These are phyloP conservation scores for Thereva unica DNA, from an alignment of 2,888 invertebrate species.

Conservation along the genomic window DNA sequence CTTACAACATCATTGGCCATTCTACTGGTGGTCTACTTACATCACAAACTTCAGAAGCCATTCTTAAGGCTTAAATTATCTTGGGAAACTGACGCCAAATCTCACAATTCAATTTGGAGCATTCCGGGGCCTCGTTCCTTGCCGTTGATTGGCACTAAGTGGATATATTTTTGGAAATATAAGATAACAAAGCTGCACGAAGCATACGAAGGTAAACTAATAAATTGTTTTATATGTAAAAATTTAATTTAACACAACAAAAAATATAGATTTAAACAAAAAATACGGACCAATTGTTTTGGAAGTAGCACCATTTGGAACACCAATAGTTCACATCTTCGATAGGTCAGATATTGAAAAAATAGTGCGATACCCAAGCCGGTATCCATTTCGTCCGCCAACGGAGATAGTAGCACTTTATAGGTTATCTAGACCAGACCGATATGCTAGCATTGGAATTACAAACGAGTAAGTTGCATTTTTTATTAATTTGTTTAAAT, in stretches of 20 bases:
- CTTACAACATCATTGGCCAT: no score
- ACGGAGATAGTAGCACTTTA: constrained; percentile 80
- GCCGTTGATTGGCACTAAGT: constrained; percentile 78
- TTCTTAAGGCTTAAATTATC: no score
- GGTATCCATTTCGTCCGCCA: constrained; percentile 78
- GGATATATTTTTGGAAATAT: constrained; percentile 75
- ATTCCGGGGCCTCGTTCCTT: constrained; percentile 76
- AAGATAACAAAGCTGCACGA: constrained; percentile 76
- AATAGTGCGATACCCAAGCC: constrained; percentile 72
- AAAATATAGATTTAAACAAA: constrained; percentile 65
- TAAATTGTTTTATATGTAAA: not conserved
- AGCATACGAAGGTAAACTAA: constrained; percentile 71
- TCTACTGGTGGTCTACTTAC: no score
- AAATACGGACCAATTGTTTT: constrained; percentile 77
- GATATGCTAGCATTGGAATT: constrained; percentile 80
- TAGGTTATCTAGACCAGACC: constrained; percentile 72
- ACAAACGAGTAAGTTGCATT: constrained; percentile 75
- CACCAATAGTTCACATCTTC: constrained; percentile 74
- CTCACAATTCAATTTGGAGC: constrained; percentile 46
- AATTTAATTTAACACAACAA: not conserved
- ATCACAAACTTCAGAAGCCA: no score
- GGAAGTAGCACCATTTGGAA: constrained; percentile 75
- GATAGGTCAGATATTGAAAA: constrained; percentile 74
- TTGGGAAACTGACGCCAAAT: no score
- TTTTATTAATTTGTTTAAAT: constrained; percentile 21